phyloP scores from a whole-genome alignment of 2,113 vertebrate genomes.

The Papio anubis region DNA sequence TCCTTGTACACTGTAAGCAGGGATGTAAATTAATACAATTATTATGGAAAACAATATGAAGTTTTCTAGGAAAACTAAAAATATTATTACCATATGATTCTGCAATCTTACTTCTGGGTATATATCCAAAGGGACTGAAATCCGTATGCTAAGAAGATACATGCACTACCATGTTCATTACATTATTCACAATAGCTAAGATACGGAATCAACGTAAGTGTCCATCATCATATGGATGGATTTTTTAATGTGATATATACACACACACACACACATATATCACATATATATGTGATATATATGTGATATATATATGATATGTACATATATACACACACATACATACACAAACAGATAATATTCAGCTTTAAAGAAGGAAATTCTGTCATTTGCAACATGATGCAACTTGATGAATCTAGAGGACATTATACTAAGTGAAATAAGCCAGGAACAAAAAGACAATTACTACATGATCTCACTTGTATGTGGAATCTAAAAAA shows the following conservation, averaged over 20 bases:
- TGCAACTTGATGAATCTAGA: not conserved
- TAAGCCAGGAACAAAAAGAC: not conserved
- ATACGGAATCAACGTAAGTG: not conserved
- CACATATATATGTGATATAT: too few species aligned
- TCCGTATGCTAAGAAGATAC: not conserved
- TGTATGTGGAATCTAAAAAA: not conserved
- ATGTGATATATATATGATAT: too few species aligned
- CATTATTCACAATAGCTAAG: not conserved
- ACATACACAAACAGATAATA: not conserved
- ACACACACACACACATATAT: too few species aligned
- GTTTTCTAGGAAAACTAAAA: not conserved
- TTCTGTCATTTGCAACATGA: not conserved
- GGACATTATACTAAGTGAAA: not conserved
- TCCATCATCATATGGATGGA: not conserved
- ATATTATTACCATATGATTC: not conserved
- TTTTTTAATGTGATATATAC: not conserved
- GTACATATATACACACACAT: too few species aligned
- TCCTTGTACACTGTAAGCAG: not conserved
- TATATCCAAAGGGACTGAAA: not conserved
- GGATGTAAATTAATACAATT: not conserved
- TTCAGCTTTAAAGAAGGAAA: not conserved
- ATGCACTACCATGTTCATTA: not conserved
- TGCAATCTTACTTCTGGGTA: not conserved
- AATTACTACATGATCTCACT: not conserved
- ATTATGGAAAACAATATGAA: not conserved